Evolutionary conservation across 2,888 invertebrate species (phyloP), one percentile per base, ranked within the genome.

Genomic region (Mimachlamys varia): DNA sequence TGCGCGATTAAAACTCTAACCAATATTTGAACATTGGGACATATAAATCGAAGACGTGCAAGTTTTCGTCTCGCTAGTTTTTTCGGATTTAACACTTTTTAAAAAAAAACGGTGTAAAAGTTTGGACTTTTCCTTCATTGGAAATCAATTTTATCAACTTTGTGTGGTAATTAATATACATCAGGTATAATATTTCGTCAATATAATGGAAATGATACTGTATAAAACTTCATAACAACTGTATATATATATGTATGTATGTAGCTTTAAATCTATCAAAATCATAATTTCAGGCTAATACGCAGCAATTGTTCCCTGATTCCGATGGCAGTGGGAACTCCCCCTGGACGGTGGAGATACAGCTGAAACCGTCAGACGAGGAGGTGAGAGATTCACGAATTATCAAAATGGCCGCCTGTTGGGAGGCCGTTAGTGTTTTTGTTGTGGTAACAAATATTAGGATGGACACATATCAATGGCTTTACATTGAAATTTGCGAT

Each of bases 271-370:
- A 76, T 27, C 19, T 27, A 33, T 12, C 17, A 76, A 1, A 22
- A 58, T 58, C 27, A 12, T 33, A 10, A 17, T 92, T 92, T 38
- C 91, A 94, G 94, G 93, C 93, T 22, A 91, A 92, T 13, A 92
- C 92, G 37, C 92, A 92, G 33, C 88, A 92, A 13, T 87, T 93
- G 89, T 94, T 93, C 89, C 90, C 93, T 22, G 94, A 93, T 27
- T 91, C 76, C 10, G 76, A 22, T 33, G 13, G 33, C 2, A 76
- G 13, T 76, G 76, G 76, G 0, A 76, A 76, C 22, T 33, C 91
- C 15, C 90, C 93, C 38, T 94, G 94, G 94, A 90, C 91, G 37
- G 94, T 94, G 0, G 92, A 93, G 89, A 94, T 94, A 27, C 92
- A 93, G 15, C 90, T 94, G 0, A 90, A 92, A 44, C 89, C 93